Base-by-base conservation (phyloP, 2,888 invertebrate species). In the Hemaris fuciformis region DNA sequence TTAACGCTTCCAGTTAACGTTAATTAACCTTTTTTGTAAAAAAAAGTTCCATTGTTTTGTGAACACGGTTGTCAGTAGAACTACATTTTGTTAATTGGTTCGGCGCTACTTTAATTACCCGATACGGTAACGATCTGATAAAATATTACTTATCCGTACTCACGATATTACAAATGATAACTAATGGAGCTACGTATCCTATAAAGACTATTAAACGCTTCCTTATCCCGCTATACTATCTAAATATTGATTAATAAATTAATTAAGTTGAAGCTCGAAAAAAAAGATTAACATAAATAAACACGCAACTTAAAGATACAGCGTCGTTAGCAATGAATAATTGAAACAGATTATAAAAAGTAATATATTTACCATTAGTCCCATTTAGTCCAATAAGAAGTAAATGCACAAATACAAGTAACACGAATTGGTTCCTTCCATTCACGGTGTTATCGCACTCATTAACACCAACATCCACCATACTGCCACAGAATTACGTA, bases 391-490 rank as follows among this genome's bases (percentile, higher is more conserved):
- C 90, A 84, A 92, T 89, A 75, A 92, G 87, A 74, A 92, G 84
- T 75, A 92, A 87, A 88, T 91, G 92, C 86, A 91, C 91, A 81
- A 92, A 85, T 80, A 91, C 87, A 72, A 92, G 85, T 85, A 85
- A 88, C 83, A 91, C 88, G 84, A 92, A 91, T 89, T 90, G 91
- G 87, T 87, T 91, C 87, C 85, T 90, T 80, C 91, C 91, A 87
- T 89, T 88, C 83, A 88, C 80, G 84, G 86, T 89, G 86, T 87
- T 88, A 88, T 90, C 85, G 84, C 90, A 90, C 85, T 89, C 88
- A 86, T 88, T 91, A 86, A 85, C 89, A 91, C 91, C 88, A 84
- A 83, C 87, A 91, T 88, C 85, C 88, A 92, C 90, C 91, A 92
- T 92, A 85, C 91, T 92, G 91, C 87, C 90, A 87, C 90, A 75